Base-by-base conservation (phyloP, 2,797 vertebrate genomes). In the Anguilla megastoma region DNA sequence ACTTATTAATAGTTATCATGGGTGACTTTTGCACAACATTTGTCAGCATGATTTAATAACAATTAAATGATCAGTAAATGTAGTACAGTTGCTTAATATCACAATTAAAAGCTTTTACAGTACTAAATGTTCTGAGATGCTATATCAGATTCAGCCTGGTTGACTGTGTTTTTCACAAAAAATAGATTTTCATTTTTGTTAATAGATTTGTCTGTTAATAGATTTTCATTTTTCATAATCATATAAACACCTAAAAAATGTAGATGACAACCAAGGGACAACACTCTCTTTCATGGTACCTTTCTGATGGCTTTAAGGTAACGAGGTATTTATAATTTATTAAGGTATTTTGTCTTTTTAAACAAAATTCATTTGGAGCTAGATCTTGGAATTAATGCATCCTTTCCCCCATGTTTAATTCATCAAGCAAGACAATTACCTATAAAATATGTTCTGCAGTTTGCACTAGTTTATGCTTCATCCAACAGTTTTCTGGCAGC, bases 391-490 rank as follows among this genome's bases (percentile, higher is more conserved):
- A 7, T 48, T n/a, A 82, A 82, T 82, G 79, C 79, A 82, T 82
- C 24, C 45, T 82, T 21, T 48, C n/a, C n/a, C 45, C 41, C 36
- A 48, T 82, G 18, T 82, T 48, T 82, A 50, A 82, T 82, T 82
- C 21, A 82, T 82, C 24, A 50, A 82, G 45, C 9, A 50, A 50
- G 79, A 82, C 18, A 50, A 50, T 82, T 82, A 82, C 18, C 79
- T 82, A 82, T 18, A 82, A 82, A 82, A 82, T 50, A n/a, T 76
- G 79, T 9, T 82, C 79, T 24, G 45, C 18, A 50, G 21, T 48
- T 82, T 50, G 79, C 41, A 82, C 45, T 48, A 82, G 24, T 50
- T 82, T 82, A 82, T 82, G 79, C 79, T 48, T 50, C 9, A n/a
- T 82, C 79, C 74, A 41, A 50, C 10, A 45, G 79, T 82, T n/a